Base-by-base conservation (phyloP, 2,888 invertebrate genomes). In the Orchesellides sinensis region DNA sequence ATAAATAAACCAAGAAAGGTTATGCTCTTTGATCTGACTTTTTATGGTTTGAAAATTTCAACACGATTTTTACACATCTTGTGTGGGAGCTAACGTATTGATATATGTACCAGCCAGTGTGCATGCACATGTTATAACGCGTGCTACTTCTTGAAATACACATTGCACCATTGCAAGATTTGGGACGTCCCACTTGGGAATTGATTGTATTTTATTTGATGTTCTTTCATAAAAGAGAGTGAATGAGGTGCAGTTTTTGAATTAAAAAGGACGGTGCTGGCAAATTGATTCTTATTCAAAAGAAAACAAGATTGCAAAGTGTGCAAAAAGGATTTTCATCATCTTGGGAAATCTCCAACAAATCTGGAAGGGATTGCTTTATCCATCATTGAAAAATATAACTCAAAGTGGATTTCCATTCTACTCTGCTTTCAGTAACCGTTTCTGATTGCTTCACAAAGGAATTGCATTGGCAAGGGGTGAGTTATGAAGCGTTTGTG, bases 151-250 rank as follows among this genome's bases (percentile, higher is more conserved):
- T 35, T 35, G 40, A n/a, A n/a, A 10, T 14, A 2, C 25, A 65
- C 10, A 47, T n/a, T 23, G 47, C 47, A 14, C 40, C 47, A 66
- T 66, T 68, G 40, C 40, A 69, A 65, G 72, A 45, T 45, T 72
- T 27, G 79, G 79, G 79, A 79, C 79, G 79, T 79, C 79, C 79
- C 79, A 63, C 65, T 0, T 63, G 79, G 79, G 79, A 79, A 78
- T 79, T 79, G 63, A 63, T 63, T 54, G 40, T 17, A 78, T 61
- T 72, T 65, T 40, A 45, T 54, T 61, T 45, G 40, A 70, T 52
- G 25, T 35, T 63, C 27, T 45, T 40, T 65, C 40, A 19, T 35
- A 14, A 29, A 35, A 45, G 54, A 66, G 47, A 66, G 56, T 66
- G n/a, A 54, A 66, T 74, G 32, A 27, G 32, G n/a, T 49, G 21